Conservation (phyloP, 1,140 invertebrate genomes). For the Zophobas atratus region DNA sequence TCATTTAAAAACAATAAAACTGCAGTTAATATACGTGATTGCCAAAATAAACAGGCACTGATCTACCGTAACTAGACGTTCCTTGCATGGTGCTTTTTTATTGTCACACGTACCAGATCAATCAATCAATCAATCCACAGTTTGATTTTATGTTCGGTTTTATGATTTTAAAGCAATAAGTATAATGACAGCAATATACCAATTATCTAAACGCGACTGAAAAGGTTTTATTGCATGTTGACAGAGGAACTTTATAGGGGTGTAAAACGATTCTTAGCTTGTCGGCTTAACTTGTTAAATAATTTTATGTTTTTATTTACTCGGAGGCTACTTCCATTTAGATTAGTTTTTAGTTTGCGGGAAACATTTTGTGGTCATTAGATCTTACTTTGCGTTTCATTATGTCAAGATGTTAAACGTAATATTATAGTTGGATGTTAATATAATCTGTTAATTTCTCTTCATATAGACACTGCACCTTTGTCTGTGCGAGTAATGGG, state of each 20-base stretch:
- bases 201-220: conserved; percentile 50
- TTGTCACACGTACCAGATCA: conserved; percentile 14
- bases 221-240: conserved; percentile 56
- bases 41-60: conserved; percentile 50
- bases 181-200: conserved; percentile 52
- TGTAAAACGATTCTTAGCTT: conserved; percentile 53
- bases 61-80: conserved; percentile 26
- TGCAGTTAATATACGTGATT: conserved; percentile 48
- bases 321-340: neutral
- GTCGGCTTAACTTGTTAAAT: conserved; percentile 35
- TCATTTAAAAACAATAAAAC: conserved; percentile 52
- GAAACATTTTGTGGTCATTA: no score
- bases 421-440: no score
- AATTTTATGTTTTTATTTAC: conserved; percentile 40
- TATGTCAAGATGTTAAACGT: neutral
- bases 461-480: no score
- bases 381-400: neutral
- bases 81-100: conserved; percentile 3
- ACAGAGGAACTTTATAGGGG: conserved; percentile 55
- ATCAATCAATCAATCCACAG: conserved; percentile 16
- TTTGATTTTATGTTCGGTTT: conserved; percentile 9
- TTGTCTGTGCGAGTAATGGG: no score
- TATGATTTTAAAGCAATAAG: conserved; percentile 43
- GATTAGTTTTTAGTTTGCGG: neutral
- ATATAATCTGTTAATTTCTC: no score